Base-by-base conservation (phyloP, 2,888 invertebrate species). In the Cantharis rustica region DNA sequence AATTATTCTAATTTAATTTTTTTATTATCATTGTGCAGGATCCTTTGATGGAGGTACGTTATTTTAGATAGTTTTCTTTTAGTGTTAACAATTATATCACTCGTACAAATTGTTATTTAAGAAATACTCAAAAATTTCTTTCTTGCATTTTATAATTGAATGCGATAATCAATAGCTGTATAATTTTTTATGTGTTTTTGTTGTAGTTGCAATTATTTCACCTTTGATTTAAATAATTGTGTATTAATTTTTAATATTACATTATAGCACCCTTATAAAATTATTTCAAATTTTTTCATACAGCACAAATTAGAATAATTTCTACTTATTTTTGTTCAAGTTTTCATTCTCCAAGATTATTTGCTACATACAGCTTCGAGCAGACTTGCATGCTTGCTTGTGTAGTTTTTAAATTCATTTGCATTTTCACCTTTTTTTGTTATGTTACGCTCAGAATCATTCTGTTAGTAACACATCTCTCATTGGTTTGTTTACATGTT, bases 11-110 rank as follows among this genome's bases (percentile, higher is more conserved):
- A 64, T 75, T 75, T 79, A 79, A 78, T 71, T 66, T 77, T 81
- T 66, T 79, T 80, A 76, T 80, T 79, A 74, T 80, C 80, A 74
- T 47, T 78, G 75, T 80, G 83, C 82, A 83, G 82, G 83, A 80
- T 82, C 80, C 81, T 79, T 80, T 81, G 81, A 82, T 79, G 75
- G 83, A 83, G 83, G 83, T 83, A 82, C 77, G 82, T 82, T 76
- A 47, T 71, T 77, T 71, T 63, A 70, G 66, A 20, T 31, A 63
- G 27, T 75, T 73, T 31, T 70, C 72, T 47, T 68, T 31, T 68
- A 26, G 64, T 66, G 64, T 66, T 66, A 11, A 66, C 20, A 68
- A 16, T 27, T 68, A 23, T 16, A 15, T 27, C n/a, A 26, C 16
- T 31, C 26, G 26, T n/a, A 23, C 68, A 68, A 20, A 15, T 15